These are phyloP conservation scores for Zenarchopterus dispar DNA, from an alignment of 2,797 vertebrate species.

Conservation along the genomic window DNA sequence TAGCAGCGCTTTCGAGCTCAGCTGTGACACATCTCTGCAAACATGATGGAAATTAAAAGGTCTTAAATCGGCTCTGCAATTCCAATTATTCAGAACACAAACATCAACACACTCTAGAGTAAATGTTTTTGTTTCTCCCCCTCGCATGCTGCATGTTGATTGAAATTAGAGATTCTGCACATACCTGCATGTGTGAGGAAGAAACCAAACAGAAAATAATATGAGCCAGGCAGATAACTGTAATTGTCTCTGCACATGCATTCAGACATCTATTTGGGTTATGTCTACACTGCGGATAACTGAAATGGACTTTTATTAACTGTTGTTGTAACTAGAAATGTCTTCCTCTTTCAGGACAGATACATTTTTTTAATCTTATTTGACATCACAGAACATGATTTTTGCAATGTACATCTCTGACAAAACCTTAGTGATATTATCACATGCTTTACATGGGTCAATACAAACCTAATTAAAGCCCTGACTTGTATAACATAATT, in stretches of 20 bases:
- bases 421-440: constrained; percentile 37
- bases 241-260: not conserved
- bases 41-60: too few species aligned
- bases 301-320: constrained; percentile 25
- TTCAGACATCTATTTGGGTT: constrained; percentile 9
- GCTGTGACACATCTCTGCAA: too few species aligned
- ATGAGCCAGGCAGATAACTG: not conserved
- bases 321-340: constrained; percentile 16
- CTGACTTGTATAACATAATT: not conserved
- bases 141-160: too few species aligned
- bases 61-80: too few species aligned
- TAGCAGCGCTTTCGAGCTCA: too few species aligned
- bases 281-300: constrained; percentile 61
- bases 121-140: too few species aligned
- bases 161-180: not conserved
- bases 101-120: too few species aligned
- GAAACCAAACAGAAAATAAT: constrained; percentile 1
- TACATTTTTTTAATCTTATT: constrained; percentile 13
- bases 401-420: constrained; percentile 49
- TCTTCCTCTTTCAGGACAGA: constrained; percentile 7
- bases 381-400: constrained; percentile 21
- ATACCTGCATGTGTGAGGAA: not conserved
- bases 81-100: too few species aligned
- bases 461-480: constrained; percentile 12
- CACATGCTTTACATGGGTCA: constrained; percentile 17